Evolutionary conservation across 2,113 vertebrate species (phyloP), one percentile per base, ranked within the genome.

Genomic region (Anhinga rufa): DNA sequence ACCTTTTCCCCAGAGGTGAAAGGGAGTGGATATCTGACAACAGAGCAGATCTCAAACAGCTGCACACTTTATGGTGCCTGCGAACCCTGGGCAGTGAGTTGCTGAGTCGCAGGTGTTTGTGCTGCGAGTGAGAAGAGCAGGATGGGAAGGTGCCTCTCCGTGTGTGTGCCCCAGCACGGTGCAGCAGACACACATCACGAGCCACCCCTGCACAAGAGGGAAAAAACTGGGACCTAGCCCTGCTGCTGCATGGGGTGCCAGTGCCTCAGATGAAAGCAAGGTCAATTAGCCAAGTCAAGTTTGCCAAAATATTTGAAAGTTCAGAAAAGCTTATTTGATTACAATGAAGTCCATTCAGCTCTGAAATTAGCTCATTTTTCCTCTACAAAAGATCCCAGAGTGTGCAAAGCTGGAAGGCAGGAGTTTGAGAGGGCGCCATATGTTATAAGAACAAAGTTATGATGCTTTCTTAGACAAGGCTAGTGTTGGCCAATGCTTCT

Each of bases 1-100:
- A 4, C 13, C 34, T 29, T 72, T 42, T 83, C 42, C n/a, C 12
- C 20, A 46, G 60, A 22, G 22, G 12, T 40, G 26, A 72, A 46
- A 62, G 38, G 48, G 26, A 62, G 42, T 3, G 1, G 25, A 8
- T 57, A n/a, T 58, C 15, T 26, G 48, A 58, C 38, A 49, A 36
- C 16, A 71, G 34, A 76, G 81, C 26, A 49, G 64, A 34, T 51
- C 65, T 49, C 48, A 17, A 83, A 55, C 4, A 9, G 17, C 42
- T 36, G 38, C 38, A 34, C 12, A 1, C 31, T 49, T 36, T 36
- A 31, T 0, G 2, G 69, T 65, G 54, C 54, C 54, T 68, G 48
- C 3, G 10, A 87, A 32, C 6, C 9, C 21, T 7, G 2, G 5
- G 6, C 49, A 78, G 49, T 1, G 4, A 51, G 55, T 14, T 0